Conservation (phyloP, 2,797 vertebrate genomes). For the Rhabdomys pumilio region DNA sequence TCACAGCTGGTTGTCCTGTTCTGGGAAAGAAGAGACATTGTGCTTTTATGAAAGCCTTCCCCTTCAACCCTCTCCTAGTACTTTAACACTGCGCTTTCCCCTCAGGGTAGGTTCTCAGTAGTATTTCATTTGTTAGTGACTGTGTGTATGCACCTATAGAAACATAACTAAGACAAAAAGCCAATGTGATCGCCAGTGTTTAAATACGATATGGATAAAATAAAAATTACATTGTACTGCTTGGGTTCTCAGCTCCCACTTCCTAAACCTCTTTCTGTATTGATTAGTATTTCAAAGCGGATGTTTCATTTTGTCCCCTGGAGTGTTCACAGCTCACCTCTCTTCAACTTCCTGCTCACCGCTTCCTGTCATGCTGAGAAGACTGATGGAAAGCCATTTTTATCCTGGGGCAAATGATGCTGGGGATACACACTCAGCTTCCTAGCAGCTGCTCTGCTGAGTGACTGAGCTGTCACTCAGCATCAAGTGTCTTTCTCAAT, state of each 20-base stretch:
- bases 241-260: background rate
- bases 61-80: background rate
- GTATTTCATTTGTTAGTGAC: constrained; percentile 19
- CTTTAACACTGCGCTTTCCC: background rate
- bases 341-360: background rate
- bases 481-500: background rate
- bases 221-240: background rate
- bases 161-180: background rate
- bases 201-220: background rate
- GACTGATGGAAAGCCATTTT: background rate
- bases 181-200: background rate
- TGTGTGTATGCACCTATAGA: background rate
- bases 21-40: background rate
- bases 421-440: background rate
- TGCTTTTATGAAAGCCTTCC: background rate
- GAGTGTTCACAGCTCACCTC: background rate
- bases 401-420: background rate
- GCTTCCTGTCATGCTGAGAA: background rate
- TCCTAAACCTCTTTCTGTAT: background rate
- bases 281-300: background rate
- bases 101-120: background rate
- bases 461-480: background rate
- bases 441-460: background rate
- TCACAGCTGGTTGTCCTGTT: background rate
- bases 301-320: background rate